Conservation (phyloP, 2,797 vertebrate species). For the Protonibea diacanthus region DNA sequence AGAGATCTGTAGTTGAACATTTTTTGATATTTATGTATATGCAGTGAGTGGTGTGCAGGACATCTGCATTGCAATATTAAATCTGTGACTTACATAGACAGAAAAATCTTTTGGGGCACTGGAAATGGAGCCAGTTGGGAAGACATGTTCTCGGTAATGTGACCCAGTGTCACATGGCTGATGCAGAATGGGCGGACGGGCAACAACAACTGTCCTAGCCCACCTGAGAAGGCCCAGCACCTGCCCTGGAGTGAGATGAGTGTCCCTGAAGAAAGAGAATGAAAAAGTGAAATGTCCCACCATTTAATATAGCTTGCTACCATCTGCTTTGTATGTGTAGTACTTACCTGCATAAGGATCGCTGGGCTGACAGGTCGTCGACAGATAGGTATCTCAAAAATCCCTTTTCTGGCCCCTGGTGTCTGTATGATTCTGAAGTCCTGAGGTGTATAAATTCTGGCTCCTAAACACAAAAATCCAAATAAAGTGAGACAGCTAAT, state of each 20-base stretch:
- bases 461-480: constrained; percentile 4
- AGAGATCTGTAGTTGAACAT: constrained; percentile 1
- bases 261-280: constrained; percentile 10
- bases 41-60: background rate
- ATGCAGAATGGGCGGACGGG: background rate
- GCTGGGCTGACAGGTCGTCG: accelerated
- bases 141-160: background rate
- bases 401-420: accelerated
- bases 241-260: background rate
- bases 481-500: background rate
- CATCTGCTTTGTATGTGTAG: background rate
- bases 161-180: constrained; percentile 19
- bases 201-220: background rate
- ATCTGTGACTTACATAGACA: constrained; percentile 15
- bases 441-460: accelerated
- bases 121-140: background rate
- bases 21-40: background rate
- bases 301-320: no score
- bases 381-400: background rate
- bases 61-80: background rate
- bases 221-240: constrained; percentile 30
- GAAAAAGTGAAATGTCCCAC: background rate
- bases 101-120: constrained; percentile 16
- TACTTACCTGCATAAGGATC: constrained; percentile 1
- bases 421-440: background rate